Evolutionary conservation across 2,888 invertebrate genomes (phyloP).

Genomic region (Aspidiotus destructor): DNA sequence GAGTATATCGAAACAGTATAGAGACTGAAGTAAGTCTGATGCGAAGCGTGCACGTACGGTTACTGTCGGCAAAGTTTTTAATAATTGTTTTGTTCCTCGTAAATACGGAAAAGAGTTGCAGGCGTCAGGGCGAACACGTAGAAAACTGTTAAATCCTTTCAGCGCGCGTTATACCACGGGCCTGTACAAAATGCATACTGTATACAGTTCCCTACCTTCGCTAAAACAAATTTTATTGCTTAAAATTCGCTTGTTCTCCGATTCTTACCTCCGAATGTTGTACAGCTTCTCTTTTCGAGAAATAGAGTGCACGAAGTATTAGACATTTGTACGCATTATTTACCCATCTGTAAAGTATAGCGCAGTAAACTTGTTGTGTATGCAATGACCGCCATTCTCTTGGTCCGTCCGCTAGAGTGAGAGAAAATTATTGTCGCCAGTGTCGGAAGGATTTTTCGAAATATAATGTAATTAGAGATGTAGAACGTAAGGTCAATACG

Average conservation of each 20-base stretch:
- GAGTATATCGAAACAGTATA: no score
- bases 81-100: constrained; percentile 1
- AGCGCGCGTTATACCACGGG: not conserved
- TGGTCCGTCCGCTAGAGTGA: no score
- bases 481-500: no score
- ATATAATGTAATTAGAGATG: no score
- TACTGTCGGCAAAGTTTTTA: not conserved
- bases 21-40: not conserved
- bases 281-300: not conserved
- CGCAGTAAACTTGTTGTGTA: no score
- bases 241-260: not conserved
- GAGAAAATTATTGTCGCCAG: no score
- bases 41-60: not conserved
- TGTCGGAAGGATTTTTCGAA: no score
- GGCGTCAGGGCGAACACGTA: constrained; percentile 1
- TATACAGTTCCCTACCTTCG: not conserved
- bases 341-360: no score
- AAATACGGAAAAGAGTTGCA: not conserved
- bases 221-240: no score
- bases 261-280: not conserved
- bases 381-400: no score
- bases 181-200: not conserved
- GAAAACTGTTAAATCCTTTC: not conserved
- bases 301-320: no score
- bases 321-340: no score